Evolutionary conservation across 2,797 vertebrate genomes (phyloP), one percentile per base, ranked within the genome.

Genomic region (Syngnathus rostellatus): DNA sequence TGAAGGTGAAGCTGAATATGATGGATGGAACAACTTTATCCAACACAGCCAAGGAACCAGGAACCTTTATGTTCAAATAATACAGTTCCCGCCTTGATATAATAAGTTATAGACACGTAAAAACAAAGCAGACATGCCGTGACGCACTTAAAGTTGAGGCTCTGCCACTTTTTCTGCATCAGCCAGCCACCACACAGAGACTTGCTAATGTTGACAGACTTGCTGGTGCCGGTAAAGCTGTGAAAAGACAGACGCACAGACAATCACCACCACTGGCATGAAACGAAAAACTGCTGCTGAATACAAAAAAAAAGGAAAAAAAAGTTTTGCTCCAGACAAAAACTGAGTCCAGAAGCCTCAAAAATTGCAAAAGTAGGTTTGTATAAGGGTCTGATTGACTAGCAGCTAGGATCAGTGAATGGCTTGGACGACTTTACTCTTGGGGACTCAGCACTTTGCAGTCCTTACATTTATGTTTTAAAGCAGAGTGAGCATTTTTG

Each of bases 121-220:
- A 72, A 63, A 55, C 66, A 73, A 62, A 64, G 75, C 63, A 85
- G 70, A 72, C 59, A 62, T 70, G 78, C 64, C 66, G 68, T 85
- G 76, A 89, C 91, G 84, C 80, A 92, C 91, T 89, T 91, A 25
- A 89, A 86, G 68, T 90, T 80, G 38, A 91, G 88, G 68, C 81
- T 84, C 75, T 86, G 85, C 89, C 86, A 90, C 76, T 89, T 92
- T 75, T 86, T 87, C 73, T 86, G 74, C 5, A 75, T 80, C 59
- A 73, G 63, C 78, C 80, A 81, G 62, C 77, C 79, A 39, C 76
- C 79, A 70, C 90, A 92, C 41, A 75, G 41, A 6, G 74, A 73
- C 70, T 81, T 87, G 77, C 73, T 86, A 62, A 75, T 82, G 71
- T 73, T 80, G 37, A 55, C 72, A 80, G 70, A 64, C 80, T 83